phyloP scores from a whole-genome alignment of 1,140 invertebrate species.

The Cydia amplana region DNA sequence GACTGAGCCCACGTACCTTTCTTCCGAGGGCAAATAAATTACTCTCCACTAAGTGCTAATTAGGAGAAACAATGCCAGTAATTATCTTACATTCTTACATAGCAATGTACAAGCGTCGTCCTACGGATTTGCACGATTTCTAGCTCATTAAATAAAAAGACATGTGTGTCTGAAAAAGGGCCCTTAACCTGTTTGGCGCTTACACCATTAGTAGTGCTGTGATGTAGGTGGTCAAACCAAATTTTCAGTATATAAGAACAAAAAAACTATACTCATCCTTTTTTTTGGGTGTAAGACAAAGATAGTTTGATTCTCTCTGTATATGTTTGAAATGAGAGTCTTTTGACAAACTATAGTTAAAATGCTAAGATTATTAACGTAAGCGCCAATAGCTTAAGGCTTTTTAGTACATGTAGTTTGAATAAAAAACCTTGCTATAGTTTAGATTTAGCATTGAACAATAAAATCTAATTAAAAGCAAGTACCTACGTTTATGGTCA shows the following conservation, averaged over 20 bases:
- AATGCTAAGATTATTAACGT: background rate
- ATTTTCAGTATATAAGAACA: too few species aligned
- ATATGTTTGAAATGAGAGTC: too few species aligned
- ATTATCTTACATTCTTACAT: conserved; percentile 1
- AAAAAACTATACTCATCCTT: too few species aligned
- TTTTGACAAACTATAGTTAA: too few species aligned
- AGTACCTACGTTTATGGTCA: background rate
- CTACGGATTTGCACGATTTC: conserved; percentile 5
- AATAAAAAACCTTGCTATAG: too few species aligned
- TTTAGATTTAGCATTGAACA: too few species aligned
- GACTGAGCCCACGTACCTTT: background rate
- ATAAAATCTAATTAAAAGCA: background rate
- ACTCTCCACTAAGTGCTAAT: conserved; percentile 7
- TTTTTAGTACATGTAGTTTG: background rate
- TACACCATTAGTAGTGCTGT: background rate
- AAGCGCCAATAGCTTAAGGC: background rate
- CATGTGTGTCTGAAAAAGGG: background rate
- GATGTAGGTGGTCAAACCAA: too few species aligned
- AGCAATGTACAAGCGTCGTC: background rate
- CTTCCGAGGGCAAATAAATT: background rate
- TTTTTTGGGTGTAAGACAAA: too few species aligned
- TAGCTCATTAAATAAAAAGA: background rate
- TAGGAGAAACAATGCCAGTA: background rate
- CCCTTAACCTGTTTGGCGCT: background rate
- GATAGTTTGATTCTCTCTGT: too few species aligned